Evolutionary conservation across 2,888 invertebrate genomes (phyloP), one percentile per base, ranked within the genome.

Genomic region (Hypomecis punctinalis): DNA sequence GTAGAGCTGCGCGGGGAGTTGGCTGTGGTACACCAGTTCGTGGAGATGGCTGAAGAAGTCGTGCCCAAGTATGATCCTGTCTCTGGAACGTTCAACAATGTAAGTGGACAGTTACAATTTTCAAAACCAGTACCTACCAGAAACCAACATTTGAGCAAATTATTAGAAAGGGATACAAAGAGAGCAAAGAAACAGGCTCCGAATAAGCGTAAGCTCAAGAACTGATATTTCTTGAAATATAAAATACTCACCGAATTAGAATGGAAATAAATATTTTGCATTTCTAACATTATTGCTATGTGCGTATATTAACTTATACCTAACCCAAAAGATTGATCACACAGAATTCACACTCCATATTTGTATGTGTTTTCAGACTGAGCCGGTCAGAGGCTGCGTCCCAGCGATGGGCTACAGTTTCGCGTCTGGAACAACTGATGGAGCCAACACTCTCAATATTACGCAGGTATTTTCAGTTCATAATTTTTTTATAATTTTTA

Each of bases 381-480:
- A 86, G 1, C 81, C 94, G 93, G 95, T 95, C 0, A 86, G 79
- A 2, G 97, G 97, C 0, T 98, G 97, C 80, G 86, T 93, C 5
- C 95, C 97, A 5, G 97, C 97, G 0, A 95, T 98, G 81, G 96
- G 98, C 94, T 97, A 96, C 88, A 96, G 96, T 79, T 97, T 98
- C 82, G 97, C 97, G 0, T 96, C 96, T 0, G 97, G 97, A 2
- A 97, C 97, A 0, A 96, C 95, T 0, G 97, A 97, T 76, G 97
- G 97, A 0, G 96, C 96, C 0, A 97, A 97, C 23, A 94, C 95
- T 13, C 95, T 96, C 54, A 94, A 95, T 57, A 97, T 97, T 75
- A 94, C 94, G n/a, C 97, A 91, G 86, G 91, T 90, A 76, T 63
- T 10, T 45, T n/a, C n/a, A n/a, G n/a, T n/a, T n/a, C n/a, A n/a